These are phyloP conservation scores for Fabriciana adippe DNA, from an alignment of 2,888 invertebrate genomes.

Conservation along the genomic window DNA sequence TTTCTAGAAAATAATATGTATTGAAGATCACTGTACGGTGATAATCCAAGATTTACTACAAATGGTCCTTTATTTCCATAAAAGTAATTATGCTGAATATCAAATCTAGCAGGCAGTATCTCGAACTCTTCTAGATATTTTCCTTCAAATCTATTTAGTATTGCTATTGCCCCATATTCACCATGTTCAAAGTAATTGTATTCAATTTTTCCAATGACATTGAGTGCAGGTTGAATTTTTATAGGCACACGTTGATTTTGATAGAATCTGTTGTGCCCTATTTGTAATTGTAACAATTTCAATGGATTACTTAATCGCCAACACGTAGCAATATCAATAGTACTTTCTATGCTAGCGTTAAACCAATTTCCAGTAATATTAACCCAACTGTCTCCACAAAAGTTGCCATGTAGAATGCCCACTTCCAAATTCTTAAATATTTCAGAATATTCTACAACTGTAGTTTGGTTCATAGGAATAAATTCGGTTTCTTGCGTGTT, in stretches of 20 bases:
- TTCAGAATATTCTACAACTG: conserved; percentile 92
- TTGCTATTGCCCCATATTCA: conserved; percentile 89
- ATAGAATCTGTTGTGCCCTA: conserved; percentile 93
- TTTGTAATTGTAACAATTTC: conserved; percentile 85
- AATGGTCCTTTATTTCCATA: conserved; percentile 93
- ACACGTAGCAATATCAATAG: conserved; percentile 92
- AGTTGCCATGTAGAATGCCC: conserved; percentile 96
- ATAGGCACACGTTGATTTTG: conserved; percentile 89
- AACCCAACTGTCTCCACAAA: conserved; percentile 91
- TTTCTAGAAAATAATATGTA: conserved; percentile 93
- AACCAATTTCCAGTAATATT: conserved; percentile 97
- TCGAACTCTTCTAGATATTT: conserved; percentile 90
- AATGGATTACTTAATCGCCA: conserved; percentile 84
- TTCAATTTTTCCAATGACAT: conserved; percentile 89
- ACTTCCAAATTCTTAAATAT: conserved; percentile 93
- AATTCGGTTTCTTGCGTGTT: conserved; percentile 90
- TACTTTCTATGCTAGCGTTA: conserved; percentile 89
- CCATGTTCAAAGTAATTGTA: conserved; percentile 95
- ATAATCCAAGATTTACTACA: conserved; percentile 93
- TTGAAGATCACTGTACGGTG: conserved; percentile 93
- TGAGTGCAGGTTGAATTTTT: conserved; percentile 91
- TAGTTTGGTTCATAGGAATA: conserved; percentile 91
- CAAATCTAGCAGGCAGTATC: conserved; percentile 85
- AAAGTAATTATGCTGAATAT: conserved; percentile 94
- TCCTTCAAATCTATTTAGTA: conserved; percentile 87